These are phyloP conservation scores for Cygnus buccinator DNA, from an alignment of 2,113 vertebrate genomes.

Conservation along the genomic window DNA sequence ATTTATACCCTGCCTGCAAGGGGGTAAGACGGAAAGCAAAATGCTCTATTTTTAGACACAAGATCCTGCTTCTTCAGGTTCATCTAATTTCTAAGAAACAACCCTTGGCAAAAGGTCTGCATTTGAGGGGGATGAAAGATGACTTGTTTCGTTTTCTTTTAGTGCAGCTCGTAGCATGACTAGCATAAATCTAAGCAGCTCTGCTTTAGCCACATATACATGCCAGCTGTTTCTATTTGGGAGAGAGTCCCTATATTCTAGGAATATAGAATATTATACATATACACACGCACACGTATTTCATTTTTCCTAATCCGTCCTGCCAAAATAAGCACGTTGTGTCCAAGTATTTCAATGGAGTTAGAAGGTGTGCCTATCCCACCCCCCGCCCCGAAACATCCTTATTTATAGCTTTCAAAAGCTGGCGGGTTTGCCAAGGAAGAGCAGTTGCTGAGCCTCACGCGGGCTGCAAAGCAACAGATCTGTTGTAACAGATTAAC, in stretches of 20 bases:
- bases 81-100: constrained; percentile 45
- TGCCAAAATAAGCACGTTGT: constrained; percentile 37
- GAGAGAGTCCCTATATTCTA: neutral
- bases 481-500: constrained; percentile 62
- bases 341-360: constrained; percentile 33
- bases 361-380: constrained; percentile 44
- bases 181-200: constrained; percentile 21
- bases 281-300: neutral
- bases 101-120: constrained; percentile 37
- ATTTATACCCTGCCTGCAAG: neutral
- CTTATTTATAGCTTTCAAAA: constrained; percentile 60
- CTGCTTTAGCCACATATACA: constrained; percentile 6
- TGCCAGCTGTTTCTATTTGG: constrained; percentile 1
- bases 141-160: constrained; percentile 23
- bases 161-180: neutral
- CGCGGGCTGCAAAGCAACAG: constrained; percentile 33
- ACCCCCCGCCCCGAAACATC: neutral
- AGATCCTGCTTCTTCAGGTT: constrained; percentile 36
- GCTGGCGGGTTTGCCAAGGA: constrained; percentile 43
- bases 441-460: constrained; percentile 57
- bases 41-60: constrained; percentile 26
- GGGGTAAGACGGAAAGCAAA: constrained; percentile 29
- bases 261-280: neutral
- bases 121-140: neutral
- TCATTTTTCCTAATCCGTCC: neutral